Base-by-base conservation (phyloP, 2,113 vertebrate genomes). In the Chloropsis cyanopogon region DNA sequence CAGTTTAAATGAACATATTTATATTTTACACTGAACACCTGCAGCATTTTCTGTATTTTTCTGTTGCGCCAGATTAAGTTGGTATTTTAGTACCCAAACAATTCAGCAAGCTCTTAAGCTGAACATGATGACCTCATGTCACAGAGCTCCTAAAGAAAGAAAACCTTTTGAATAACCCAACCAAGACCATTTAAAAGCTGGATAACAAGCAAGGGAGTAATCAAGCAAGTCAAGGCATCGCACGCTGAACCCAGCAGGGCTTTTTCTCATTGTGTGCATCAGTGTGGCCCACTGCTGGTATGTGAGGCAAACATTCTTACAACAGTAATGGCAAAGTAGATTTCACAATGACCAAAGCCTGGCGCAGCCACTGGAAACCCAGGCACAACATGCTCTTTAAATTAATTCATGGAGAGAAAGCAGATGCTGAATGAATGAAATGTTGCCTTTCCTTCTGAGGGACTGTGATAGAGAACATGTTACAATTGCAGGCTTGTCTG, bases 351-450 rank as follows among this genome's bases (percentile, higher is more conserved):
- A 70, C 79, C 88, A 81, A 92, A 93, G 52, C 54, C 82, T 94
- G 82, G 71, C 47, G 11, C 64, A 90, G 90, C 76, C 75, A 49
- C 93, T 95, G 90, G 85, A 90, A 95, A 81, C 85, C 75, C 66
- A 46, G 77, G 88, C 10, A 0, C 52, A 90, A 94, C 90, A 92
- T 49, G 82, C 12, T 83, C 56, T 86, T 94, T 81, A 90, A 95
- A 96, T 96, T 94, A 96, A 92, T 88, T 95, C 94, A 90, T 88
- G 90, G 85, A 94, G 96, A 92, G 95, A 96, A 93, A 71, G 82
- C 94, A 96, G 92, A 92, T 95, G 96, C 88, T 93, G 88, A 83
- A 88, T 83, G 90, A 96, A 95, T 96, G 52, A 88, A 59, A 78
- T n/a, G 49, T 37, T 88, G 70, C 33, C 56, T 92, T 85, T 86